Evolutionary conservation across 2,888 invertebrate species (phyloP), one percentile per base, ranked within the genome.

Genomic region (Tiliacea citrago): DNA sequence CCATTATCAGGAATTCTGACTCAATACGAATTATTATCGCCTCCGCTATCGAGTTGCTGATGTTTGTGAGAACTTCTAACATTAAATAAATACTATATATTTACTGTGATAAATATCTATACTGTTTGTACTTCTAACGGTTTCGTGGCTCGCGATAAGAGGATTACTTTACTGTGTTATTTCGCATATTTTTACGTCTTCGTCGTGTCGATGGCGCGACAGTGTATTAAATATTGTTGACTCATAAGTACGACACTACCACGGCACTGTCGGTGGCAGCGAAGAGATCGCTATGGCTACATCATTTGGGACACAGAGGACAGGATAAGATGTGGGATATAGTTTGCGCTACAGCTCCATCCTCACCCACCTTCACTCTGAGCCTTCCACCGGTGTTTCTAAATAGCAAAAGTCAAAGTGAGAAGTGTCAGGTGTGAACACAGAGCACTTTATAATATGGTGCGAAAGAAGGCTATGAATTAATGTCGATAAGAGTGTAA

Each of bases 11-110:
- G 39, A 73, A 67, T 63, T 73, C 75, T 75, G 68, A 73, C 70
- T 73, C 79, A 55, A 85, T 79, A 79, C 55, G 61, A 76, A 85
- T 72, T 58, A 76, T 77, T 82, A 82, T 82, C 74, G 69, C 9
- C 53, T 8, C 42, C 42, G 70, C 60, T 86, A 77, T 82, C 79
- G 66, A 58, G 4, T 49, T 67, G 77, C 79, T 77, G 68, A 80
- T 77, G 73, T 77, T 78, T 79, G 81, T 87, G 80, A 61, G 81
- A 83, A 83, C 72, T 80, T 73, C 42, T 49, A 49, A 70, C 63
- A 45, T 70, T 81, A 67, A 63, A 71, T 75, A 83, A 74, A 70
- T 53, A 75, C 39, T 39, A 5, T 39, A 39, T 39, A 39, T 39
- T 39, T 39, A 39, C 39, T 7, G 39, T 5, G 39, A 39, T 39